phyloP scores from a whole-genome alignment of 2,797 vertebrate species.

The Catharus ustulatus region DNA sequence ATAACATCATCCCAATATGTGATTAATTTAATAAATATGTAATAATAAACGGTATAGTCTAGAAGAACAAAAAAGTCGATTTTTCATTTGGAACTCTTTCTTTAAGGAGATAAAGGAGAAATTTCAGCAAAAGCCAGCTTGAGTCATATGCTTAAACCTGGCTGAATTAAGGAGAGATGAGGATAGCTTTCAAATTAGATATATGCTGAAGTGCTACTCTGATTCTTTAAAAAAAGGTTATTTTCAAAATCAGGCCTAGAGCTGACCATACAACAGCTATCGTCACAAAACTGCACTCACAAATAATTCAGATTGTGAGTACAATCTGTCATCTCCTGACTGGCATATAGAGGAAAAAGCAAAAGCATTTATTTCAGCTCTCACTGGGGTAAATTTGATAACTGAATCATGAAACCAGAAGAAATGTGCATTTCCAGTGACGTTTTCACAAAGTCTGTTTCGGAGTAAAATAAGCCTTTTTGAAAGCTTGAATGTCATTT shows the following conservation, averaged over 20 bases:
- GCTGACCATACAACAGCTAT: neutral
- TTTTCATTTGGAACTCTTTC: neutral
- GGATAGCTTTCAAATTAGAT: neutral
- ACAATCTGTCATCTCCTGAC: neutral
- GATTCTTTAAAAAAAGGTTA: neutral
- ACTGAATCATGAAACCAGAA: neutral
- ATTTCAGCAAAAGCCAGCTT: neutral
- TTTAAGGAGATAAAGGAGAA: neutral
- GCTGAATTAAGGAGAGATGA: neutral
- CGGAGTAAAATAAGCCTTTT: neutral
- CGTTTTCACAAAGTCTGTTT: neutral
- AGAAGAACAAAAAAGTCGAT: neutral
- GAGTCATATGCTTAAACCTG: neutral
- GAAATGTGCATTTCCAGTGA: neutral
- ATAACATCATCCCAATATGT: neutral
- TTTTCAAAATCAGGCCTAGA: neutral
- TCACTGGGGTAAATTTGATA: conserved; percentile 1
- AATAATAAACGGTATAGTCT: neutral
- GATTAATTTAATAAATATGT: neutral
- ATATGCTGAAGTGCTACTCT: neutral
- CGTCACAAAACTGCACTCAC: neutral
- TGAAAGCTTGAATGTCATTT: neutral
- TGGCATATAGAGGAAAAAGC: neutral
- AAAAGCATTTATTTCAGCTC: neutral
- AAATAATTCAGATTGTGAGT: neutral